phyloP scores from a whole-genome alignment of 92 coral and sea anemone genomes.

The Zoanthus sansibaricus region DNA sequence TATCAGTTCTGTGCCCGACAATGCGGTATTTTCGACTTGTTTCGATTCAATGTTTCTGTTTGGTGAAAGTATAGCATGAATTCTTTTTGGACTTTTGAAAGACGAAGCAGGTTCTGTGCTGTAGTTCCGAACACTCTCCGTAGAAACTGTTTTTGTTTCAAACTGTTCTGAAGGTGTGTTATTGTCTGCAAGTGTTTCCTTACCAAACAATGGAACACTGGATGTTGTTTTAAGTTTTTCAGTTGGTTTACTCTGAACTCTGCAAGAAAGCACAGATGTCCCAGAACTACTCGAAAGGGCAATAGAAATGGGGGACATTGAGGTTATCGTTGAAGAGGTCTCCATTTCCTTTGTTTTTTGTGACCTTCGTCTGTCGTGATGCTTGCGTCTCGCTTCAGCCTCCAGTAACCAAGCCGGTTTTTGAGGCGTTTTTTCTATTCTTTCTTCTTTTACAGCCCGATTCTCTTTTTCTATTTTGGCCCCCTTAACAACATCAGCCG shows the following conservation, averaged over 20 bases:
- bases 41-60: conserved; percentile 16
- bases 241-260: neutral
- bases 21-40: neutral
- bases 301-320: neutral
- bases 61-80: neutral
- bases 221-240: conserved; percentile 15
- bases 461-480: conserved; percentile 87
- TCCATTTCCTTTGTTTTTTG: conserved; percentile 54
- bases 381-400: conserved; percentile 89
- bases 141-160: neutral
- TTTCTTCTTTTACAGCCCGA: conserved; percentile 86
- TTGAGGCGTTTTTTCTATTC: conserved; percentile 76
- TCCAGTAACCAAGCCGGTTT: conserved; percentile 97
- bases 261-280: neutral
- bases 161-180: neutral
- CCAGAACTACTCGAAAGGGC: conserved; percentile 4
- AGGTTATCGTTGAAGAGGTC: neutral
- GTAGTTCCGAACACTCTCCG: neutral
- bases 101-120: neutral
- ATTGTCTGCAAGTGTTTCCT: neutral
- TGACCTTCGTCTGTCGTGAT: conserved; percentile 77
- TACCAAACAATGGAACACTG: conserved; percentile 14
- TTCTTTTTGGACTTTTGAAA: conserved; percentile 3
- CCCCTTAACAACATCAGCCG: conserved; percentile 85
- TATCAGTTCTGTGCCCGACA: neutral